Conservation (phyloP, 2,888 invertebrate species). For the Phengaris arion region DNA sequence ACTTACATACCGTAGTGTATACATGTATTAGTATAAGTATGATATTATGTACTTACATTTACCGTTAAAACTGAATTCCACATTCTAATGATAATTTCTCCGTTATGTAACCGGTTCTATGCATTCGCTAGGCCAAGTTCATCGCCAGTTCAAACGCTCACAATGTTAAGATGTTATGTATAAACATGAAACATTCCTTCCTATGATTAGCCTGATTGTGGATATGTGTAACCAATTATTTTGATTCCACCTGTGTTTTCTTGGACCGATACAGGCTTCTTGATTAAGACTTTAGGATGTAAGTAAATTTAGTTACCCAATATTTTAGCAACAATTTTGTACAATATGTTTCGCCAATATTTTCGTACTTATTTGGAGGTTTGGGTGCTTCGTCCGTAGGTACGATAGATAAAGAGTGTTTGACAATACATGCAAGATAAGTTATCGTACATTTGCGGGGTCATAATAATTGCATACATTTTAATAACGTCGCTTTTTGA, state of each 20-base stretch:
- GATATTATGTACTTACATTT: neutral
- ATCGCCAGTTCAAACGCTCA: slow-evolving; percentile 38
- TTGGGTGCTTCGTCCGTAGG: neutral
- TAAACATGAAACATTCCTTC: neutral
- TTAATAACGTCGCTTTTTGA: neutral
- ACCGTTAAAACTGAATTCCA: slow-evolving; percentile 8
- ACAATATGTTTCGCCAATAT: neutral
- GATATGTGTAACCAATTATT: too few species aligned
- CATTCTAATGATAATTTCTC: slow-evolving; percentile 37
- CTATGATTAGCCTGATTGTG: too few species aligned
- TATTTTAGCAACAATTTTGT: neutral
- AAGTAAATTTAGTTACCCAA: neutral
- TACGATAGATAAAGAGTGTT: slow-evolving; percentile 28
- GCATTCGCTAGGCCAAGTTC: slow-evolving; percentile 52
- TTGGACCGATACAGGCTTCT: neutral
- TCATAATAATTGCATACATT: slow-evolving; percentile 24
- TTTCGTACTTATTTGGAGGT: neutral
- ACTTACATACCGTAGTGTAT: neutral
- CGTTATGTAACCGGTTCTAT: slow-evolving; percentile 45
- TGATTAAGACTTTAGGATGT: neutral
- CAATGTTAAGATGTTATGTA: slow-evolving; percentile 1
- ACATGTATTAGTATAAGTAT: neutral
- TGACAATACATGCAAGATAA: slow-evolving; percentile 28
- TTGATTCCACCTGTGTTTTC: neutral
- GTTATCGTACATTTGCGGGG: slow-evolving; percentile 28